phyloP scores from a whole-genome alignment of 2,113 vertebrate genomes.

The Chamaetylas fuelleborni region DNA sequence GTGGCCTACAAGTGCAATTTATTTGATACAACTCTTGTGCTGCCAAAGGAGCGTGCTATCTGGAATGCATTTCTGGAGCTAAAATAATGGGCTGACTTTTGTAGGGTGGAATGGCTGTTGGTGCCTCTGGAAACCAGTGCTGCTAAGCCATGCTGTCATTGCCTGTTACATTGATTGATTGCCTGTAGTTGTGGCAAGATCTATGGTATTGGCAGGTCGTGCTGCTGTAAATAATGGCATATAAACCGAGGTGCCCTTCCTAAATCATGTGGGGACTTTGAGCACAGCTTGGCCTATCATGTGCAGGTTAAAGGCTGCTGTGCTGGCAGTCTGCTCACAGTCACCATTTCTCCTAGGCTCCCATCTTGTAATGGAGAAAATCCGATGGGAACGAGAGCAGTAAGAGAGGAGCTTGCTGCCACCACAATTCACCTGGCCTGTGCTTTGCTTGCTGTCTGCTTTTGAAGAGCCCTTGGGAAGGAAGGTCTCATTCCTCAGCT shows the following conservation, averaged over 20 bases:
- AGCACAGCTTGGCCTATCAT: not conserved
- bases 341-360: not conserved
- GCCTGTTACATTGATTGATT: not conserved
- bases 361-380: not conserved
- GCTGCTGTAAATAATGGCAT: not conserved
- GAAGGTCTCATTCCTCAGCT: not conserved
- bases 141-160: not conserved
- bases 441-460: not conserved
- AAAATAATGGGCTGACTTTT: not conserved
- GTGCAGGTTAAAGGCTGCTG: not conserved
- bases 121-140: not conserved
- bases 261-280: not conserved
- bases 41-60: not conserved
- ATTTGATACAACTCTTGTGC: not conserved
- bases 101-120: not conserved
- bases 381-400: fast-evolving
- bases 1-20: not conserved
- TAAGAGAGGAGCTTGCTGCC: not conserved
- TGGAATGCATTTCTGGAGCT: not conserved
- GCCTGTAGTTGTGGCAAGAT: not conserved
- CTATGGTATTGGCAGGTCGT: not conserved
- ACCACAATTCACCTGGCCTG: not conserved
- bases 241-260: not conserved
- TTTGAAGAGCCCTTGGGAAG: not conserved
- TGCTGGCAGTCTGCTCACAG: not conserved